Base-by-base conservation (phyloP, 2,113 vertebrate species). In the Onychostoma macrolepis region DNA sequence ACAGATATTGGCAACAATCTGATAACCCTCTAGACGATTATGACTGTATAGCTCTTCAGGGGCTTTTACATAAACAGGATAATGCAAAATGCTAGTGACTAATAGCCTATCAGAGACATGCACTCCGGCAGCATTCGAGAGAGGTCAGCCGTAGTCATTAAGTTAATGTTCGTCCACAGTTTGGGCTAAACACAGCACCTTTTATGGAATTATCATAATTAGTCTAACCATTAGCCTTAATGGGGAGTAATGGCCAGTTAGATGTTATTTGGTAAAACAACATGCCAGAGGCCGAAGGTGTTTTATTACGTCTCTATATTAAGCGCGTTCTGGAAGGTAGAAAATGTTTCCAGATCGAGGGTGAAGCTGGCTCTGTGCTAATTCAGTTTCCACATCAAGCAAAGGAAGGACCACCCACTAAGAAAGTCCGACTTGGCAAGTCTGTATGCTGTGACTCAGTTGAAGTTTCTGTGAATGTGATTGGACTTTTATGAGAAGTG, bases 221-320 rank as follows among this genome's bases (percentile, higher is more conserved):
- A 97, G 95, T 91, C 86, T 43, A 88, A 89, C 92, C 94, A 93
- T 96, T 96, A 97, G 95, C 89, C 93, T 94, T 96, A 96, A 96
- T 94, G 93, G 95, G 94, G 94, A 95, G 94, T 97, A 96, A 97
- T 96, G 95, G 96, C 93, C 94, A 93, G 94, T 95, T 95, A 96
- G 94, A 96, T 96, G 95, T 93, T 95, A 95, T 94, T 95, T 96
- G 93, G 93, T 95, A 93, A 94, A 95, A 96, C 94, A 95, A 96
- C 89, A 94, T 87, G 89, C 92, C 85, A 95, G 92, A 93, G 92
- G 90, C 92, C 94, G 92, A 90, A 95, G 95, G 93, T 94, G 92
- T 95, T 96, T 97, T 93, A 94, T 96, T 96, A 95, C 95, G 91
- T 93, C 89, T 90, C 94, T 91, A 84, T 95, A 92, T 89, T 93